Base-by-base conservation (phyloP, 2,113 vertebrate species). In the Sapajus apella region DNA sequence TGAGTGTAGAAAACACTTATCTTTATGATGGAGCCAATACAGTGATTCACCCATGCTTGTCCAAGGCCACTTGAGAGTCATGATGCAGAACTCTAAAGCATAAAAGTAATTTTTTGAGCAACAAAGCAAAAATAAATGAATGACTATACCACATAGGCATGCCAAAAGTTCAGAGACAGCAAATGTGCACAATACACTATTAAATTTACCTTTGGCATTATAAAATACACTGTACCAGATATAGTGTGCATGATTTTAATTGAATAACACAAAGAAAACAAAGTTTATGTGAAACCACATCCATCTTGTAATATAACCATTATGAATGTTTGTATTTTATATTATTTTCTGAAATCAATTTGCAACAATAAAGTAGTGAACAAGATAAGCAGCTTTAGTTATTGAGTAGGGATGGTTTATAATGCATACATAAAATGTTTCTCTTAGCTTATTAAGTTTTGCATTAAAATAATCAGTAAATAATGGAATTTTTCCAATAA, bases 281-380 rank as follows among this genome's bases (percentile, higher is more conserved):
- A 85, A 80, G 7, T 43, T 25, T 87, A 30, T 17, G 80, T 5
- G 2, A 40, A 94, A 81, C 52, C 0, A 82, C 10, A 50, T 61
- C 25, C 21, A 90, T 93, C 68, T 91, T 90, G 12, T 32, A 90
- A 70, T 37, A 45, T 11, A 95, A 0, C 25, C 73, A 1, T 64
- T 76, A 83, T 81, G 77, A 94, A 70, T 93, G 21, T 83, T 95
- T 92, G 2, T 73, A 85, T 79, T 87, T 87, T 70, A 40, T 8
- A 80, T 83, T 93, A 23, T 81, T 86, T 80, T 88, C 43, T 90
- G 4, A 25, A 95, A 91, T 68, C 84, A 87, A 92, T 90, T 84
- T 12, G 7, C 16, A 75, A 23, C 14, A 47, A 56, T 76, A 95
- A 95, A 87, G 64, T 61, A 76, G 7, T 75, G 23, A 94, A 18